Percentiles rank a stretch among this genome's conserved stretches.
Conservation (phyloP, 2,797 vertebrate genomes). For the Balearica regulorum region DNA sequence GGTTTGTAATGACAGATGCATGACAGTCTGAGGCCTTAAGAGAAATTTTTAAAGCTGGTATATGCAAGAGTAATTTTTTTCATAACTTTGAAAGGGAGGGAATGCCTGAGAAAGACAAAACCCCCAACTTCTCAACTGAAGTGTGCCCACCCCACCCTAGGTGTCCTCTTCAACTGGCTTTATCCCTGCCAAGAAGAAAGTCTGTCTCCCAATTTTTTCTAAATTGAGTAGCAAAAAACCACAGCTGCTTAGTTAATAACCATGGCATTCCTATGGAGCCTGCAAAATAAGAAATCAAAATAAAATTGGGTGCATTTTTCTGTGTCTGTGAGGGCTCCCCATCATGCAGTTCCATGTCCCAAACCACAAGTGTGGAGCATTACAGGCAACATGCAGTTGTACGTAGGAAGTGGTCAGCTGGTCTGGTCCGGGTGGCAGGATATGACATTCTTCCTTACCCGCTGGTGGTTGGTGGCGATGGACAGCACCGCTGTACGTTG, state of each 20-base stretch:
- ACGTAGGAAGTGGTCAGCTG: neutral
- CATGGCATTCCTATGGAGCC: neutral
- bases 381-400: neutral
- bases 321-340: neutral
- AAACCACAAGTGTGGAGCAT: neutral
- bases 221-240: neutral
- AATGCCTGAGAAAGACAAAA: neutral
- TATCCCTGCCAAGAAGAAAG: neutral
- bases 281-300: neutral
- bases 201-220: neutral
- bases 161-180: neutral
- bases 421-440: neutral
- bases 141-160: neutral
- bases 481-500: fast-evolving
- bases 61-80: neutral
- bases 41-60: neutral
- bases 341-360: fast-evolving
- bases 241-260: neutral
- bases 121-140: neutral
- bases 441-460: neutral
- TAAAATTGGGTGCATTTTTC: neutral
- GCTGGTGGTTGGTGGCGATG: neutral
- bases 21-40: neutral
- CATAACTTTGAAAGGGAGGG: neutral
- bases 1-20: neutral